Evolutionary conservation across 2,888 invertebrate species (phyloP).

Genomic region (Ormia ochracea): DNA sequence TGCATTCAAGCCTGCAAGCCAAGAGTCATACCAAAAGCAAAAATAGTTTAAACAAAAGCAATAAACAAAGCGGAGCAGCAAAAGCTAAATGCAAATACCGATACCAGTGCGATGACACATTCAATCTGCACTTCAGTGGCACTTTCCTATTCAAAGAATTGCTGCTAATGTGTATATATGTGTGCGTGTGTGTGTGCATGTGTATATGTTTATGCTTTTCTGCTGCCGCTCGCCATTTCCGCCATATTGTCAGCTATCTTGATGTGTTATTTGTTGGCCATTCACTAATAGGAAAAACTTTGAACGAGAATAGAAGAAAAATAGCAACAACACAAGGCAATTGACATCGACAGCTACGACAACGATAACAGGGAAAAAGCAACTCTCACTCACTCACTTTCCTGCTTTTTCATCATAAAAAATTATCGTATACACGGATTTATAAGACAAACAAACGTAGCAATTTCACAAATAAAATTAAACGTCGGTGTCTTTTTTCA

Average conservation of each 20-base stretch:
- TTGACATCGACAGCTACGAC: too few relatives aligned
- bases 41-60: conserved; percentile 1
- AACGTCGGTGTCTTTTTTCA: not conserved
- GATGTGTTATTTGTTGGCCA: conserved; percentile 49
- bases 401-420: conserved; percentile 13
- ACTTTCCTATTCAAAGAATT: conserved; percentile 27
- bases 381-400: conserved; percentile 26
- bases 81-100: not conserved
- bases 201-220: conserved; percentile 51
- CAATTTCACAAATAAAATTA: not conserved
- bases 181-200: not conserved
- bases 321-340: too few relatives aligned
- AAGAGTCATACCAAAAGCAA: not conserved
- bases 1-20: conserved; percentile 16
- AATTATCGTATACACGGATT: conserved; percentile 16
- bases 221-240: conserved; percentile 55
- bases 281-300: conserved; percentile 37
- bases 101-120: conserved; percentile 32
- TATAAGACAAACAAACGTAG: not conserved
- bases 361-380: conserved; percentile 11
- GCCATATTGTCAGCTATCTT: conserved; percentile 60
- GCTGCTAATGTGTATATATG: not conserved
- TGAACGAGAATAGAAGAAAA: conserved; percentile 9
- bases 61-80: not conserved
- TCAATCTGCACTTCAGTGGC: conserved; percentile 39